A percentile compares a stretch with the other conserved stretches of the same genome.
phyloP scores from a whole-genome alignment of 2,797 vertebrate species.

The Cuniculus paca region DNA sequence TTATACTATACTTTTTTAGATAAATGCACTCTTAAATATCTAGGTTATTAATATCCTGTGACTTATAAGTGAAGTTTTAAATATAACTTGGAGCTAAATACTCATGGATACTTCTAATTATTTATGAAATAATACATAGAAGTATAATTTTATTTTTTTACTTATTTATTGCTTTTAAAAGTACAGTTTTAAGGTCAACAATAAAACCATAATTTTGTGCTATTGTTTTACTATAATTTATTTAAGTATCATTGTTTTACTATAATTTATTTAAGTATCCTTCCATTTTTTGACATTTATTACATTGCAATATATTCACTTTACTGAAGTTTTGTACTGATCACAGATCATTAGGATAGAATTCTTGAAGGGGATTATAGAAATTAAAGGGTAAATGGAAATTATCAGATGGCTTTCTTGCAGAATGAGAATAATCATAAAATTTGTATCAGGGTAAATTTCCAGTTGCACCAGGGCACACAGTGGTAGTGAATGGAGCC shows the following conservation, averaged over 20 bases:
- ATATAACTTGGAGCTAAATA: neutral
- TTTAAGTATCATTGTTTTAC: neutral
- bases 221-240: neutral
- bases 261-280: neutral
- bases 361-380: neutral
- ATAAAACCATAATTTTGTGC: neutral
- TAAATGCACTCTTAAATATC: neutral
- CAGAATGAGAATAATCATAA: neutral
- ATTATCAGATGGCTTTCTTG: neutral
- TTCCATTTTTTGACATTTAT: neutral
- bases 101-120: neutral
- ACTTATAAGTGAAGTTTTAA: neutral
- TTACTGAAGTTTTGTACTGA: neutral
- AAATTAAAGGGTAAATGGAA: neutral
- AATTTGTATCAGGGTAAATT: fast-evolving
- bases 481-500: neutral
- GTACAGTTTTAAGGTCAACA: neutral
- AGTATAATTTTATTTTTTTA: neutral
- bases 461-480: neutral
- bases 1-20: neutral
- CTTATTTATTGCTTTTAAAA: neutral
- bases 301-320: neutral
- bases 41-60: neutral
- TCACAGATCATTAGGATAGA: neutral
- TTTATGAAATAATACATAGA: neutral